phyloP scores from a whole-genome alignment of 2,797 vertebrate species.

The Typhlichthys subterraneus region DNA sequence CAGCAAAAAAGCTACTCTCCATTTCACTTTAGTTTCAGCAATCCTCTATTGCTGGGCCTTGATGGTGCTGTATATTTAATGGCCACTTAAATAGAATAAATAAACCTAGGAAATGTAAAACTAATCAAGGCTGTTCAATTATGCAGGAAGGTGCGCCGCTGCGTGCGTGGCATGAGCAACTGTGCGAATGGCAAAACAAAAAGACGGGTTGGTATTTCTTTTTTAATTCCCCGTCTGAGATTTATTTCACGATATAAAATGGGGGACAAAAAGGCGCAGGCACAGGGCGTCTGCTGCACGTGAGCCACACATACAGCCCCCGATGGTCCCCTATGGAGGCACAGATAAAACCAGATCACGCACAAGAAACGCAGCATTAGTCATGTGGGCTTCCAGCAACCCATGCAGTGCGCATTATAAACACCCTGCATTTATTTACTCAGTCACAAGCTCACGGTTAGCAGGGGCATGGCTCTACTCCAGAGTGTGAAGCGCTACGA shows the following conservation, averaged over 20 bases:
- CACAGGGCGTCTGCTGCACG: conserved; percentile 43
- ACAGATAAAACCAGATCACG: conserved; percentile 56
- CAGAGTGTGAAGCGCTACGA: neutral
- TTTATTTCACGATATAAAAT: conserved; percentile 82
- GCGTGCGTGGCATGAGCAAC: conserved; percentile 63
- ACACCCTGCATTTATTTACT: conserved; percentile 17
- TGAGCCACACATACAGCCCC: conserved; percentile 45
- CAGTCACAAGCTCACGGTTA: conserved; percentile 12
- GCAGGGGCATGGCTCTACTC: conserved; percentile 13
- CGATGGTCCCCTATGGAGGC: conserved; percentile 54
- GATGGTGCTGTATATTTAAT: conserved; percentile 37
- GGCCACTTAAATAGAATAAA: conserved; percentile 66
- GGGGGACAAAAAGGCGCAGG: conserved; percentile 69
- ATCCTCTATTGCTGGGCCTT: conserved; percentile 21
- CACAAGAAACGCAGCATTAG: conserved; percentile 49
- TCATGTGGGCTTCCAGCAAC: conserved; percentile 39
- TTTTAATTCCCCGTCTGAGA: conserved; percentile 37
- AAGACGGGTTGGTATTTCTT: conserved; percentile 59
- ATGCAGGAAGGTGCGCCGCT: conserved; percentile 64
- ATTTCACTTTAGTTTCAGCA: conserved; percentile 28
- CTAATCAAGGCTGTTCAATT: conserved; percentile 80
- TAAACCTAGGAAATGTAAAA: conserved; percentile 72
- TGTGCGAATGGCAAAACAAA: conserved; percentile 40
- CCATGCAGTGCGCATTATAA: conserved; percentile 28
- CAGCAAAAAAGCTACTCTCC: conserved; percentile 39